These are phyloP conservation scores for Tachina lurida DNA, from an alignment of 2,888 invertebrate species.

Conservation along the genomic window DNA sequence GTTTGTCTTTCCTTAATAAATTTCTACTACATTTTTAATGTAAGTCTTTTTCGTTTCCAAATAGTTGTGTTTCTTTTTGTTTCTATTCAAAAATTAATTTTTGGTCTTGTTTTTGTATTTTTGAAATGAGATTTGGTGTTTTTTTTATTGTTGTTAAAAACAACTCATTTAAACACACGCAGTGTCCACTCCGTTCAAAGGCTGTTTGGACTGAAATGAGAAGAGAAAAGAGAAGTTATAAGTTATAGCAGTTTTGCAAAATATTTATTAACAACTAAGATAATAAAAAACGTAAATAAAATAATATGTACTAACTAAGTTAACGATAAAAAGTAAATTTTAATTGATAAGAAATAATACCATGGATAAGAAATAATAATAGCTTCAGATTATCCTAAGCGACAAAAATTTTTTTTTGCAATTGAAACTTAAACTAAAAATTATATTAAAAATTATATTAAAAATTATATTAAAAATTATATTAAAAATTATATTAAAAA, in stretches of 20 bases:
- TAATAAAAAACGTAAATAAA: background rate
- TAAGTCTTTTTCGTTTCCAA: conserved; percentile 46
- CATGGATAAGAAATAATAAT: too few species aligned
- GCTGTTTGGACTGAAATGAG: conserved; percentile 89
- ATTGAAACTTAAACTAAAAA: too few species aligned
- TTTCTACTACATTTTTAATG: conserved; percentile 43
- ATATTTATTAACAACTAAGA: background rate
- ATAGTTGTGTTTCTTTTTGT: conserved; percentile 23
- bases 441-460: too few species aligned
- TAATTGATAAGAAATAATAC: too few species aligned
- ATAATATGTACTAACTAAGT: background rate
- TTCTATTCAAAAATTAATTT: conserved; percentile 40
- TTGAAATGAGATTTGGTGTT: conserved; percentile 29
- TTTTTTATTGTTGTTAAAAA: background rate
- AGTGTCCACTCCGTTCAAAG: conserved; percentile 90
- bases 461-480: too few species aligned
- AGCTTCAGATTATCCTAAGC: too few species aligned
- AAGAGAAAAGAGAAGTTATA: conserved; percentile 34
- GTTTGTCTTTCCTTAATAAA: conserved; percentile 33
- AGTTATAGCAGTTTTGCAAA: conserved; percentile 84
- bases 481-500: too few species aligned
- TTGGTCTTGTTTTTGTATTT: conserved; percentile 35
- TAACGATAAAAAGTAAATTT: background rate
- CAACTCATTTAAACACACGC: conserved; percentile 87
- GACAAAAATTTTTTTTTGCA: too few species aligned